Evolutionary conservation across 2,888 invertebrate species (phyloP), one percentile per base, ranked within the genome.

Genomic region (Hypolimnas misippus): DNA sequence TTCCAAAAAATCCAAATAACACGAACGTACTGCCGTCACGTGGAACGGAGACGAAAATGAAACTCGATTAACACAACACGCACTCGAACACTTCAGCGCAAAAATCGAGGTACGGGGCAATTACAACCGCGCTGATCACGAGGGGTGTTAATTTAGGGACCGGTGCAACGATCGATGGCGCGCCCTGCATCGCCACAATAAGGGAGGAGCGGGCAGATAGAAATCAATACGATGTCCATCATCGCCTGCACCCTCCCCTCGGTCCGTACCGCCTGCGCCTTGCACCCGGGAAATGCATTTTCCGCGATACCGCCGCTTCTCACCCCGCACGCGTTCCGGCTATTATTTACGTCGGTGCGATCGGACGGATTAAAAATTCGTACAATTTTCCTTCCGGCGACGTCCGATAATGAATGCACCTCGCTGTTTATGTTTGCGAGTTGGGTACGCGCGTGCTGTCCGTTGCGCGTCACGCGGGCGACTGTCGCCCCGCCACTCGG

Each of bases 201-300:
- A 86, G 89, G 89, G 90, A 89, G 89, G 89, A 89, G 90, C 89
- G 91, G 89, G 78, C 91, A 92, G 92, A 91, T 91, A 91, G 89
- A 91, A 92, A 92, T 92, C 92, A 89, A 92, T 92, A 92, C 91
- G 89, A 87, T 92, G 92, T 93, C 92, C 93, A 93, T 90, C 92
- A 92, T 91, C 90, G 90, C 90, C 89, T 93, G 93, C 93, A 93
- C 92, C 93, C 93, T 89, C 93, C 93, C 93, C 93, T 93, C 93
- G 92, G 88, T 87, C 92, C 89, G 82, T 72, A 78, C 84, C 86
- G 84, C 87, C 87, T 86, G 87, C 89, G 88, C 89, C 81, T 80
- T 89, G 89, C 89, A 89, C 88, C 82, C 81, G 83, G 88, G 81
- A 87, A 88, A 87, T 90, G 90, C 91, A 90, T 87, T 86, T 84